Evolutionary conservation across 2,888 invertebrate genomes (phyloP).

Genomic region (Plebejus melissa): DNA sequence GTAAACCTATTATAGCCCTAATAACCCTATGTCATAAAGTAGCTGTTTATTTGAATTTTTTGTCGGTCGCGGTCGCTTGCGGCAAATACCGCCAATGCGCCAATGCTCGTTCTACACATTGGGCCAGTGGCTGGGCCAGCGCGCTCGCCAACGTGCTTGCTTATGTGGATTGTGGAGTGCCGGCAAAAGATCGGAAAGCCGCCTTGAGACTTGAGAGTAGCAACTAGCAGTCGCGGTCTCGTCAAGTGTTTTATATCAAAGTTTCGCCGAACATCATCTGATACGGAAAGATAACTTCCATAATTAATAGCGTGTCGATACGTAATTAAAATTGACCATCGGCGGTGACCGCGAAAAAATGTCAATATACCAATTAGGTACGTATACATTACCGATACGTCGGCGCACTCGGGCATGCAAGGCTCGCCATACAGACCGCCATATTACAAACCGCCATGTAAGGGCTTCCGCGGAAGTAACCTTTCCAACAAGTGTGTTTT

Average conservation of each 20-base stretch:
- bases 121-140: no score
- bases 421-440: slow-evolving; percentile 9
- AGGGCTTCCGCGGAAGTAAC: slow-evolving; percentile 32
- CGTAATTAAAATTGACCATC: slow-evolving; percentile 9
- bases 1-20: no score
- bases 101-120: no score
- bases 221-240: not conserved
- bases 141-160: no score
- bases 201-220: no score
- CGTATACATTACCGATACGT: slow-evolving; percentile 7
- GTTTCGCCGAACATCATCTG: slow-evolving; percentile 1
- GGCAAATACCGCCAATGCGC: no score
- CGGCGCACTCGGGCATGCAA: slow-evolving; percentile 1
- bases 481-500: slow-evolving; percentile 23
- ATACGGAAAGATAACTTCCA: not conserved
- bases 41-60: no score
- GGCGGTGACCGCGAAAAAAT: not conserved
- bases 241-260: not conserved
- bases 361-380: slow-evolving; percentile 14
- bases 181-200: no score
- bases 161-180: no score
- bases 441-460: slow-evolving; percentile 28
- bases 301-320: not conserved
- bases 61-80: no score
- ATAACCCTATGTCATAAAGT: no score